These are phyloP conservation scores for Lemur catta DNA, from an alignment of 2,797 vertebrate genomes.

Conservation along the genomic window DNA sequence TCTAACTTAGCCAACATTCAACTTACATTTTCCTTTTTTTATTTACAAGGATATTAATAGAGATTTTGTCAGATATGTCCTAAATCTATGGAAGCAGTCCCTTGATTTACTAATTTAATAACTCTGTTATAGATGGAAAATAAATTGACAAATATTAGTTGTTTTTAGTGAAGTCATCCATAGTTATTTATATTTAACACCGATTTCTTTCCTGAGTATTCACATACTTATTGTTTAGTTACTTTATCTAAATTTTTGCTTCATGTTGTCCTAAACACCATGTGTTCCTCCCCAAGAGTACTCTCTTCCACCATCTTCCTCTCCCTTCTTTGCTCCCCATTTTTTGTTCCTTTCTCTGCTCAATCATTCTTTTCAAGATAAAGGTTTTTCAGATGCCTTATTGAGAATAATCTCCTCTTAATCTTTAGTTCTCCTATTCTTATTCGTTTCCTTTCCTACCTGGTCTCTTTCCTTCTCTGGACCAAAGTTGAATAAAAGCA, in stretches of 20 bases:
- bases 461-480: background rate
- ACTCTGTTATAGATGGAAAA: background rate
- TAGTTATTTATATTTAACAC: background rate
- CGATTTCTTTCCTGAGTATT: background rate
- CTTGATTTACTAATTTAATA: background rate
- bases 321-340: background rate
- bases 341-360: background rate
- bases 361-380: background rate
- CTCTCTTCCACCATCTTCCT: background rate
- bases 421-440: background rate
- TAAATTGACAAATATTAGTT: background rate
- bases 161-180: background rate
- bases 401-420: background rate
- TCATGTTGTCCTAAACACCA: background rate
- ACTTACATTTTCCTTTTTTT: background rate
- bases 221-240: background rate
- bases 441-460: background rate
- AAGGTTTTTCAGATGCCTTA: background rate
- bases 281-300: background rate
- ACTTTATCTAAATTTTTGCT: background rate
- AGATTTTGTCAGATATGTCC: background rate
- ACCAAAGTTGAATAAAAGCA: background rate
- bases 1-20: background rate
- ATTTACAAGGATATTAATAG: background rate
- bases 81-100: background rate